Evolutionary conservation across 1,140 invertebrate genomes (phyloP), one percentile per base, ranked within the genome.

Genomic region (Brachionus sp.): DNA sequence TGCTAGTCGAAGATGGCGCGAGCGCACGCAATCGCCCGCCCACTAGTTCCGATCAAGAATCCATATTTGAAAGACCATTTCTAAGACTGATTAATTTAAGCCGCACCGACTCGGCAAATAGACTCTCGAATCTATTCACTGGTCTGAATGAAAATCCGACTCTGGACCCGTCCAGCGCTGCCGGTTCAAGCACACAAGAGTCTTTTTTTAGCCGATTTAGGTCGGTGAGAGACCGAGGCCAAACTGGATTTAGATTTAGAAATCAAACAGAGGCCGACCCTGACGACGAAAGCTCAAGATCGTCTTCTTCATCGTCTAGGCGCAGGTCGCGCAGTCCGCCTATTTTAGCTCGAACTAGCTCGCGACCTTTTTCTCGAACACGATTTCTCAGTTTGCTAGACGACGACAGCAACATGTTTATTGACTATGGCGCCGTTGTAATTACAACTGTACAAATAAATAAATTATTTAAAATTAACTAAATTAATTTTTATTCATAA

Each of bases 371-470:
- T 44, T 39, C 62, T 3, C 19, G 77, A 33, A 19, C 46, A 5
- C 53, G 77, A n/a, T 80, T 80, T 80, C n/a, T 80, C n/a, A 29
- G 35, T 80, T 12, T 44, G 4, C 23, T 80, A 7, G 42, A 75
- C 46, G 77, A 80, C 13, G 77, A 80, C 16, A 62, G 50, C 33
- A 44, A 80, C 13, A 66, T 80, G 77, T 80, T 66, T 16, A 29
- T 62, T 19, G 50, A 80, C 57, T 42, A 80, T 13, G 62, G 77
- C 19, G 77, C 50, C 16, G 57, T 80, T 39, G 57, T 80, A 19
- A 80, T 80, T 3, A 62, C 77, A 64, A 80, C 77, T 44, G 46
- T 80, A 66, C 16, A 4, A 46, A 10, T 0, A 35, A 5, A 19
- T 10, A 4, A 13, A 77, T 42, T 3, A 29, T 44, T 7, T 25